A percentile compares a stretch with the other conserved stretches of the same genome.
Conservation (phyloP, 92 coral and sea anemone genomes). For the Zoanthus sansibaricus region DNA sequence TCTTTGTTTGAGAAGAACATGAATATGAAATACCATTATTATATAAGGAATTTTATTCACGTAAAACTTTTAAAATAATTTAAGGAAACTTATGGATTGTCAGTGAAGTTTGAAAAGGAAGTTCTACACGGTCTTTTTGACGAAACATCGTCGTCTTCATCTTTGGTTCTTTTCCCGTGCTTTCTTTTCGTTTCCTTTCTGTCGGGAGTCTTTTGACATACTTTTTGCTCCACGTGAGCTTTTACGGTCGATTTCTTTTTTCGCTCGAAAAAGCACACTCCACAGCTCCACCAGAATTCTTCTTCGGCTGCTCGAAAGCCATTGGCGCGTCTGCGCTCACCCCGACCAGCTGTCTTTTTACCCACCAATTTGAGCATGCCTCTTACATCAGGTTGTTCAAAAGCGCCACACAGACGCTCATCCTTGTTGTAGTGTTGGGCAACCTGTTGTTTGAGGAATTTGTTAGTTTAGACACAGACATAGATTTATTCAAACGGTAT, state of each 20-base stretch:
- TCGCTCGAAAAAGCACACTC: constrained; percentile 62
- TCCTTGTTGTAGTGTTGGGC: constrained; percentile 66
- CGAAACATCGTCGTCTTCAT: background rate
- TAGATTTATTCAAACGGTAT: too few species aligned
- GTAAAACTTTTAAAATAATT: background rate
- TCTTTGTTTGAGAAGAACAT: too few species aligned
- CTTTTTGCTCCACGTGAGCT: constrained; percentile 59
- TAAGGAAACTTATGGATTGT: background rate
- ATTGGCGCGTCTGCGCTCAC: constrained; percentile 49
- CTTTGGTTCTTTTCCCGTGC: background rate
- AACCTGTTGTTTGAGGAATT: constrained; percentile 49
- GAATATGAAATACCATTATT: too few species aligned
- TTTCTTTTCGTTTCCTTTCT: constrained; percentile 34
- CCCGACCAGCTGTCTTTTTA: constrained; percentile 41
- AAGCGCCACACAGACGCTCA: constrained; percentile 61
- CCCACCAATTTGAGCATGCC: constrained; percentile 79
- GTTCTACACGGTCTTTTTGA: constrained; percentile 13
- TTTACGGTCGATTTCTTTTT: constrained; percentile 68
- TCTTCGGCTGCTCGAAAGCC: constrained; percentile 52
- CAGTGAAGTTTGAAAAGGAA: background rate
- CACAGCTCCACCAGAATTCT: constrained; percentile 68
- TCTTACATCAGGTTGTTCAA: constrained; percentile 81
- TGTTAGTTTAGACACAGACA: background rate
- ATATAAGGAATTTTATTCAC: too few species aligned
- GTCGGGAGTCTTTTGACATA: constrained; percentile 56